Percentiles rank a stretch among this genome's conserved stretches.
These are phyloP conservation scores for Oreonectes daqikongensis DNA, from an alignment of 2,797 vertebrate genomes.

Conservation along the genomic window DNA sequence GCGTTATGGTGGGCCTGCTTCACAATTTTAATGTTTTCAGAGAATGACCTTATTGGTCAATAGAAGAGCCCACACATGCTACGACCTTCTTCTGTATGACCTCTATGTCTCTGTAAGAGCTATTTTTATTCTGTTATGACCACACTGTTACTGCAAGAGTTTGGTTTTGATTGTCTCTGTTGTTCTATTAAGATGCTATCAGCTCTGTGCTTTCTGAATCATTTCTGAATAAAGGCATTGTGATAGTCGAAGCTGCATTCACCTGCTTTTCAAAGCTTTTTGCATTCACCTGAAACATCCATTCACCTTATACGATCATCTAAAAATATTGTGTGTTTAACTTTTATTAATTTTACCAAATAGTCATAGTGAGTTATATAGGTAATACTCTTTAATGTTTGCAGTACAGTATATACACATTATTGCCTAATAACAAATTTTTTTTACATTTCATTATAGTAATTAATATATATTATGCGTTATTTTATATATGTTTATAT, in stretches of 20 bases:
- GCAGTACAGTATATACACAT: no score
- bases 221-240: constrained; percentile 24
- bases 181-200: constrained; percentile 13
- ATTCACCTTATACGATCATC: neutral
- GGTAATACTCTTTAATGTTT: no score
- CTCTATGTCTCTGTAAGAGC: constrained; percentile 33
- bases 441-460: no score
- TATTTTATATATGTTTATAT: no score
- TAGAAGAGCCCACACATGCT: constrained; percentile 54
- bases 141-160: neutral
- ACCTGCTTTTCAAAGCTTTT: no score
- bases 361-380: no score
- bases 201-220: neutral
- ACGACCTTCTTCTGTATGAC: constrained; percentile 47
- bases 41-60: constrained; percentile 63
- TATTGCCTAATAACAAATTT: no score
- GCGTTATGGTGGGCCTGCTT: constrained; percentile 54
- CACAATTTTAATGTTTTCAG: constrained; percentile 49
- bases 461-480: no score
- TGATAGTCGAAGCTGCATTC: neutral
- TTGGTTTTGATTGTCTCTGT: neutral
- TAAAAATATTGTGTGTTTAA: no score
- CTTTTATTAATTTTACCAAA: no score
- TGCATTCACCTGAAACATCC: neutral
- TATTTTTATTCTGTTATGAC: neutral